Percentiles rank a stretch among this genome's conserved stretches.
phyloP scores from a whole-genome alignment of 2,888 invertebrate species.

The Aphelenchoides bicaudatus region DNA sequence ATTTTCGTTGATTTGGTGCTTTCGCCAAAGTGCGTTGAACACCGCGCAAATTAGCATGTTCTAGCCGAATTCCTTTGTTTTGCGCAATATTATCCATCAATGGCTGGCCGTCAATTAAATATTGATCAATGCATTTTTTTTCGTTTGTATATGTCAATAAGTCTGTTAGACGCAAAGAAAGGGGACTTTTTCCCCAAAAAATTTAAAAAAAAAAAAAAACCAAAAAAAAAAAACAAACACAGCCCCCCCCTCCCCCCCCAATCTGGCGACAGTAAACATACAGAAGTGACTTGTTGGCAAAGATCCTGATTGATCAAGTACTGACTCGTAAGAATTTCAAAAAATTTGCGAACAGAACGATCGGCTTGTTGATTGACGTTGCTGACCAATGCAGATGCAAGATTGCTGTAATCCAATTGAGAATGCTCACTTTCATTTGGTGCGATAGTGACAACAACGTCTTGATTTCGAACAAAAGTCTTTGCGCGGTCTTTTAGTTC shows the following conservation, averaged over 20 bases:
- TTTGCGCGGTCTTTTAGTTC: not conserved
- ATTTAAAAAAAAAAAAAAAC: too few species aligned
- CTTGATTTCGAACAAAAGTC: not conserved
- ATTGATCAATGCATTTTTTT: too few species aligned
- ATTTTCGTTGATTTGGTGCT: too few species aligned
- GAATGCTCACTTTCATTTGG: not conserved
- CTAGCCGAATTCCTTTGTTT: too few species aligned
- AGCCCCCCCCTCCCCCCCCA: not conserved
- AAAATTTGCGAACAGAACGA: constrained; percentile 29
- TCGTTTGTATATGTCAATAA: too few species aligned
- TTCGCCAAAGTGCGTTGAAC: too few species aligned
- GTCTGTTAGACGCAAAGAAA: too few species aligned
- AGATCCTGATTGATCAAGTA: constrained; percentile 26
- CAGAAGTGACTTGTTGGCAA: not conserved
- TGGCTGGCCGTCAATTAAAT: too few species aligned
- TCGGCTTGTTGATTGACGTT: constrained; percentile 24
- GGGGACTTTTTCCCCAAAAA: too few species aligned
- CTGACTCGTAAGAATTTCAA: constrained; percentile 32
- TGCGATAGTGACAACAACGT: not conserved
- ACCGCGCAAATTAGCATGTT: too few species aligned
- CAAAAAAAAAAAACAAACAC: too few species aligned
- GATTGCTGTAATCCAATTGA: constrained; percentile 22
- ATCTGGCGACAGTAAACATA: not conserved
- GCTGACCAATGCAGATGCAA: constrained; percentile 8
- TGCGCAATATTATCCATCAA: too few species aligned